Evolutionary conservation across 2,797 vertebrate genomes (phyloP).

Genomic region (Ataeniobius toweri): DNA sequence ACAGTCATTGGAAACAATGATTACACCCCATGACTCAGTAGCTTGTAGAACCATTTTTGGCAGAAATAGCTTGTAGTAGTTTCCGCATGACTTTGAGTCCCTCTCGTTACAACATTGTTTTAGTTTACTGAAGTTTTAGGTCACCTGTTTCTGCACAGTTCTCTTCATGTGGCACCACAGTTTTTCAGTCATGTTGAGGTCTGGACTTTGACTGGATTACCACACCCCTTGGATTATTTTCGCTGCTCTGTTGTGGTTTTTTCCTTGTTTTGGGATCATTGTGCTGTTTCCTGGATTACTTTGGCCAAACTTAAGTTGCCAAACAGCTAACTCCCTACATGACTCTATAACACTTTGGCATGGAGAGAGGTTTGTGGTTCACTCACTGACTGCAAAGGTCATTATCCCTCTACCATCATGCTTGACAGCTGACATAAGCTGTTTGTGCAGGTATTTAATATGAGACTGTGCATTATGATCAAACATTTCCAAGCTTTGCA

Average conservation of each 20-base stretch:
- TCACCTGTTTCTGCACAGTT: background rate
- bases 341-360: background rate
- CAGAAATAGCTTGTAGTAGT: background rate
- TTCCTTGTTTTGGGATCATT: background rate
- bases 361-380: background rate
- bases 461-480: background rate
- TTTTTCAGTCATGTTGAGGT: background rate
- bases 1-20: background rate
- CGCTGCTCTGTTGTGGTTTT: background rate
- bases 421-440: background rate
- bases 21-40: background rate
- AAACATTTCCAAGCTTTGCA: background rate
- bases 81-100: background rate
- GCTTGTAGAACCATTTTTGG: background rate
- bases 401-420: background rate
- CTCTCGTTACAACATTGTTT: background rate
- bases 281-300: background rate
- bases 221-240: background rate
- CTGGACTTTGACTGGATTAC: background rate
- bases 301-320: background rate
- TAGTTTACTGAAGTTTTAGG: background rate
- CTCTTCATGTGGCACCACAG: background rate
- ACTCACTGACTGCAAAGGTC: background rate
- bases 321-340: background rate
- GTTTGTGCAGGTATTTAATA: background rate